Base-by-base conservation (phyloP, 2,113 vertebrate species). In the Trichechus manatus region DNA sequence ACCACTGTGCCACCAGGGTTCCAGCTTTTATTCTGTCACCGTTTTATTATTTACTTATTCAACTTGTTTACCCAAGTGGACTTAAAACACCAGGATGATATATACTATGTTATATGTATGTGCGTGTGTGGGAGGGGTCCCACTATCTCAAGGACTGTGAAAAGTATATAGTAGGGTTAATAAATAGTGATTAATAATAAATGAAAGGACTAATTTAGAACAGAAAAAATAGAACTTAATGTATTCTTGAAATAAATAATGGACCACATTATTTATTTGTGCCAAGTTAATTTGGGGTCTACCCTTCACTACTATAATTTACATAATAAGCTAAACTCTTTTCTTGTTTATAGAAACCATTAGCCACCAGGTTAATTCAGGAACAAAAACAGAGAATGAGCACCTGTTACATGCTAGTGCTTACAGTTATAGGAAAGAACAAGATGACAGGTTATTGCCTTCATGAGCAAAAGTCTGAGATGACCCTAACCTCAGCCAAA, bases 161-260 rank as follows among this genome's bases (percentile, higher is more conserved):
- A 47, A 75, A 74, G 36, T 33, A 87, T 31, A 47, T 11, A 64
- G 1, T 36, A 50, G 66, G 15, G 6, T 39, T 88, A 61, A 39
- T 39, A 85, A 47, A 47, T 50, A 84, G 39, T 83, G 15, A 61
- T 79, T 78, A 66, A 47, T 78, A 50, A 68, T 53, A 89, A 92
- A 63, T 11, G 22, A 27, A 64, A 63, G 29, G 14, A 70, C 29
- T 20, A 61, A 70, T 29, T 59, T 36, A 78, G 33, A 20, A 80
- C 1, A 77, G 20, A 7, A 42, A 68, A 31, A 88, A n/a, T 1
- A 64, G 10, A 81, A 75, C 31, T 17, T 81, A 81, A 66, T 75
- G 29, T 87, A 61, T 83, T 22, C 47, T 47, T 68, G 50, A 44
- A 86, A 93, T 78, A 91, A 87, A 53, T 93, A 92, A 85, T 63